Evolutionary conservation across 2,888 invertebrate genomes (phyloP).

Genomic region (Melangyna quadrimaculata): DNA sequence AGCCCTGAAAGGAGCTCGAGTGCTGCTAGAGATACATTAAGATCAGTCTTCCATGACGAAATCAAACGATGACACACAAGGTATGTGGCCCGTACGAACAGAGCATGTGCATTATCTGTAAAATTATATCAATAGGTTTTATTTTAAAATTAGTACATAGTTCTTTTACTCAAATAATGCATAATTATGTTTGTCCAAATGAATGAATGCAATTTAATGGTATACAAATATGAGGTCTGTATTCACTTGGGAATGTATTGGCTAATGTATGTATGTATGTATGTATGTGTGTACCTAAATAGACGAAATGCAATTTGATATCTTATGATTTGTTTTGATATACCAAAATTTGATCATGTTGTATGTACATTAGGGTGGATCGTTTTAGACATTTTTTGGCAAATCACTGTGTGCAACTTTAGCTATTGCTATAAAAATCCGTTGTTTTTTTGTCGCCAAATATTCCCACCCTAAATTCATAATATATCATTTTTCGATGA

Average conservation of each 20-base stretch:
- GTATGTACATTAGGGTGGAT: too few relatives aligned
- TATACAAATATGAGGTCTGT: neutral
- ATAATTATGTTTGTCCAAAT: neutral
- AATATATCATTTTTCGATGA: too few relatives aligned
- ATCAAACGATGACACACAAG: conserved; percentile 96
- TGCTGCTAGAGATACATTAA: conserved; percentile 96
- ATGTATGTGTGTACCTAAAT: neutral
- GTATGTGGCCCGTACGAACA: conserved; percentile 96
- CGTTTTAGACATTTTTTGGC: too few relatives aligned
- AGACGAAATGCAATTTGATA: neutral
- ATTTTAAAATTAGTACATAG: neutral
- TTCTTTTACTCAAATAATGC: neutral
- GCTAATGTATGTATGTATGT: neutral
- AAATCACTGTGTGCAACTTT: too few relatives aligned
- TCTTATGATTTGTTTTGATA: neutral
- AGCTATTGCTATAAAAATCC: too few relatives aligned
- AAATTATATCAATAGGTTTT: conserved; percentile 40
- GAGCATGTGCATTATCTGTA: conserved; percentile 91
- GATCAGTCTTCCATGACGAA: conserved; percentile 97
- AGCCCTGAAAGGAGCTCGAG: conserved; percentile 94
- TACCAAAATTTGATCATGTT: too few relatives aligned
- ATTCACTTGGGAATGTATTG: neutral
- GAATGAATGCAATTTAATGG: conserved; percentile 18
- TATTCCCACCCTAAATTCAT: too few relatives aligned
- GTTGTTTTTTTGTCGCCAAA: too few relatives aligned